Evolutionary conservation across 2,797 vertebrate species (phyloP).

Genomic region (Potorous gilbertii): DNA sequence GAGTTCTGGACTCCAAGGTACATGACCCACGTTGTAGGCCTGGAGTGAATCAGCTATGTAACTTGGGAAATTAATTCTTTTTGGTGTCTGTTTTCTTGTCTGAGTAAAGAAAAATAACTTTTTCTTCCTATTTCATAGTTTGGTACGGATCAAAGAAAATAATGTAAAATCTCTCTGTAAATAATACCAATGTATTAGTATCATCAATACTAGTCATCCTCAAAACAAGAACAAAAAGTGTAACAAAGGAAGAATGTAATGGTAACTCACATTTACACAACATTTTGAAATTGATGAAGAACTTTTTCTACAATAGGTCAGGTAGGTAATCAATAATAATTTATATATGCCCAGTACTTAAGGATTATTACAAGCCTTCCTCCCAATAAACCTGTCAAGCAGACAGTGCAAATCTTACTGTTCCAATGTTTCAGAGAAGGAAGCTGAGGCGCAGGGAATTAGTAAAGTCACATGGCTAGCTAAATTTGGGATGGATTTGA

Average conservation of each 20-base stretch:
- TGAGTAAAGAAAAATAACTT: rapidly evolving
- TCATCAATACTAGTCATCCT: background rate
- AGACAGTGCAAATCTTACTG: background rate
- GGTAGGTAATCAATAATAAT: background rate
- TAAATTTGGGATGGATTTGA: background rate
- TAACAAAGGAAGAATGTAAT: background rate
- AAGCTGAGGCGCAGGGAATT: background rate
- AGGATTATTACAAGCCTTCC: background rate
- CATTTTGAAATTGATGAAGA: background rate
- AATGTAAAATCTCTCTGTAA: background rate
- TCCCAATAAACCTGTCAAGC: background rate
- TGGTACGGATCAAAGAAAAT: background rate
- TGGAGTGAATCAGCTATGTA: background rate
- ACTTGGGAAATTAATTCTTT: background rate
- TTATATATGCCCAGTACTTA: background rate
- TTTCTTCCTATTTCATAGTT: background rate
- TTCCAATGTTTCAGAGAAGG: background rate
- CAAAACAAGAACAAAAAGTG: background rate
- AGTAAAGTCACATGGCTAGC: background rate
- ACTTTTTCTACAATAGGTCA: background rate
- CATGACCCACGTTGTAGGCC: background rate
- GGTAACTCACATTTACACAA: background rate
- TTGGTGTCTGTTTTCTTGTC: background rate
- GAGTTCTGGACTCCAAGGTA: background rate
- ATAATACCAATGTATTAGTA: background rate